Evolutionary conservation across 2,888 invertebrate species (phyloP).

Genomic region (Trichopria drosophilae): DNA sequence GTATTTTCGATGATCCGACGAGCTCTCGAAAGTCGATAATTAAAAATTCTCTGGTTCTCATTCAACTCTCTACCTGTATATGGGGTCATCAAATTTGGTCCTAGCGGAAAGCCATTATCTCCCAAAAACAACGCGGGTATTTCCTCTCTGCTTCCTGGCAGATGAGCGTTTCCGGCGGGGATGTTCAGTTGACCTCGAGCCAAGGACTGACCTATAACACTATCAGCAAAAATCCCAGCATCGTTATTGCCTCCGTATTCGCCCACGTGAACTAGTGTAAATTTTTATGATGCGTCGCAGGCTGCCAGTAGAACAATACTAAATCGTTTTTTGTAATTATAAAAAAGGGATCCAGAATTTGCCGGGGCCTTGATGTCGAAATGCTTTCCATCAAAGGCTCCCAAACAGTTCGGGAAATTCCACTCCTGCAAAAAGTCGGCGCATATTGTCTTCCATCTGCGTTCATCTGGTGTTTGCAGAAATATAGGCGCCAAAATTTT

Average conservation of each 20-base stretch:
- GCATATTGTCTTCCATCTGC: too few relatives aligned
- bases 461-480: too few relatives aligned
- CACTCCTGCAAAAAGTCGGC: too few relatives aligned
- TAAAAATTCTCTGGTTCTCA: constrained; percentile 3
- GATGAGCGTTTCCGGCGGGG: neutral
- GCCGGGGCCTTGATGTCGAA: too few relatives aligned
- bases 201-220: neutral
- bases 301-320: constrained; percentile 7
- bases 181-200: neutral
- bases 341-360: neutral
- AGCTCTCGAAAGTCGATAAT: constrained; percentile 10
- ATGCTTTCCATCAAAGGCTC: constrained; percentile 8
- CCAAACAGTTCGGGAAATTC: constrained; percentile 9
- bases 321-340: constrained; percentile 8
- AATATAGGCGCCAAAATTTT: too few relatives aligned
- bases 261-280: constrained; percentile 4
- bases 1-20: constrained; percentile 6
- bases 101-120: neutral
- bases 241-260: constrained; percentile 7
- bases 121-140: neutral
- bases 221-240: too few relatives aligned
- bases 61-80: neutral
- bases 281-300: constrained; percentile 8
- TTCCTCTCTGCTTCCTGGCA: neutral
- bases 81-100: neutral